Evolutionary conservation across 1,140 invertebrate genomes (phyloP).

Genomic region (Drosophila sturtevanti): DNA sequence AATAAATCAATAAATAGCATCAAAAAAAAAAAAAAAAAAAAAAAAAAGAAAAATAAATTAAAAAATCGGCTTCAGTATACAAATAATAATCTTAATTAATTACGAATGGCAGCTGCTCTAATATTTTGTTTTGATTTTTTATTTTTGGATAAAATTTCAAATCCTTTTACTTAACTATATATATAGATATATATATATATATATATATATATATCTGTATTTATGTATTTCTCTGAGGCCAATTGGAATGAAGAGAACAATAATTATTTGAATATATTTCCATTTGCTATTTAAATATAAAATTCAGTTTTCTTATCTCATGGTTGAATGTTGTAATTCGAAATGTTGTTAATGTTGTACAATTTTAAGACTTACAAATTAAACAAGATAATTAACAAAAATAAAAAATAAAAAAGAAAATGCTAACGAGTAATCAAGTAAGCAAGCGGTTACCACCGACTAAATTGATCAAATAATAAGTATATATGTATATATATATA

Average conservation of each 20-base stretch:
- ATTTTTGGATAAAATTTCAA: neutral
- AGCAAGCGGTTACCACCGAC: conserved; percentile 67
- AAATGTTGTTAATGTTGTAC: conserved; percentile 59
- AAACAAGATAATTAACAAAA: conserved; percentile 18
- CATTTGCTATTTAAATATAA: too few species aligned
- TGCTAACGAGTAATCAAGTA: neutral
- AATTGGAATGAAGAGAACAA: too few species aligned
- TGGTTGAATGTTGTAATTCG: conserved; percentile 61
- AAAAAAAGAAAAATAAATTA: neutral
- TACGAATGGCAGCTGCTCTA: neutral
- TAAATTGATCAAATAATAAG: neutral
- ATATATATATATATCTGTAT: too few species aligned
- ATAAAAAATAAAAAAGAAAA: neutral
- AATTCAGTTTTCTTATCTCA: neutral
- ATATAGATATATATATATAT: too few species aligned
- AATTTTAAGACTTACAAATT: conserved; percentile 45
- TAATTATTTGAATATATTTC: too few species aligned
- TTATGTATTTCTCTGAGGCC: too few species aligned
- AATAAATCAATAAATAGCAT: too few species aligned
- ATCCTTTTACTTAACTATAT: too few species aligned
- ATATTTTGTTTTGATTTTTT: too few species aligned
- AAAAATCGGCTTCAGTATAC: neutral
- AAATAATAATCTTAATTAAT: neutral
- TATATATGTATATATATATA: neutral
- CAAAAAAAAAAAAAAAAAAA: neutral